phyloP scores from a whole-genome alignment of 35 echinoderm and acorn worm genomes.

The Strongylocentrotus purpuratus region DNA sequence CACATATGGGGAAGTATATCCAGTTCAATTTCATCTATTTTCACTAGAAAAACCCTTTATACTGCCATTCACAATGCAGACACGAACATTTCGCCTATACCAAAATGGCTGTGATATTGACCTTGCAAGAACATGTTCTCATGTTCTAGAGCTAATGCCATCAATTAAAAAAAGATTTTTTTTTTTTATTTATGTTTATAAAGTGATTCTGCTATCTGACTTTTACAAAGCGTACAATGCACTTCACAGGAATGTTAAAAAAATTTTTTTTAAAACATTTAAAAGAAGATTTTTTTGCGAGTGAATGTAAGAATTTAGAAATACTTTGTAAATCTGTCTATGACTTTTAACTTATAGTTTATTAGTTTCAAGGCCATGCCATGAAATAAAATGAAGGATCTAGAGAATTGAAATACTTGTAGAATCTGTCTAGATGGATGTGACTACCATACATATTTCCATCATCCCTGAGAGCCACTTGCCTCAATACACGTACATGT shows the following conservation, averaged over 20 bases:
- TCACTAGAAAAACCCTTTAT: background rate
- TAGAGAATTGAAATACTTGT: background rate
- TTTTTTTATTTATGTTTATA: background rate
- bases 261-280: background rate
- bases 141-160: background rate
- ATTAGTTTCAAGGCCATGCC: too few relatives aligned
- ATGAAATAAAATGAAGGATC: too few relatives aligned
- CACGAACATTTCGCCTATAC: background rate
- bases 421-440: background rate
- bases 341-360: background rate
- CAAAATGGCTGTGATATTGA: background rate
- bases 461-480: background rate
- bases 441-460: background rate
- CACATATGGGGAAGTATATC: background rate
- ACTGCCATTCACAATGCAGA: background rate
- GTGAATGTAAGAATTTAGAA: background rate
- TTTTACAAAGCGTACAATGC: background rate
- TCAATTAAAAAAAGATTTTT: background rate
- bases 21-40: background rate
- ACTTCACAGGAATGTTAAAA: background rate
- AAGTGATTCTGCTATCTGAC: background rate
- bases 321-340: background rate
- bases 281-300: background rate
- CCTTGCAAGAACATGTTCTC: background rate
- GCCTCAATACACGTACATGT: too few relatives aligned